Evolutionary conservation across 2,888 invertebrate genomes (phyloP).

Genomic region (Acrobasis consociella): DNA sequence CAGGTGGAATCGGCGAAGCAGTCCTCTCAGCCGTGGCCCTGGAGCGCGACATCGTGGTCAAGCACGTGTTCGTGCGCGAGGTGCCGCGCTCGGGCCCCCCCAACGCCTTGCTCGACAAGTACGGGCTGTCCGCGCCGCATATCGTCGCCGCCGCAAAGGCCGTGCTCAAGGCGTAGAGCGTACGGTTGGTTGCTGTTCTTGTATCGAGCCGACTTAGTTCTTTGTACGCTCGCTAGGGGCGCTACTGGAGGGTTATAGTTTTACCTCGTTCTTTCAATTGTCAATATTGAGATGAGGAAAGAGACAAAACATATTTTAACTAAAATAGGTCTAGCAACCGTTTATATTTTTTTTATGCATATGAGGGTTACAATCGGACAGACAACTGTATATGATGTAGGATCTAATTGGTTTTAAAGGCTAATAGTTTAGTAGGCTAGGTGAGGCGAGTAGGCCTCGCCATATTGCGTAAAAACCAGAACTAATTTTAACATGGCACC

Average conservation of each 20-base stretch:
- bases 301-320: too few relatives aligned
- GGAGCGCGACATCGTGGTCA: slow-evolving; percentile 87
- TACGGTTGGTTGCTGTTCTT: slow-evolving; percentile 24
- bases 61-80: slow-evolving; percentile 89
- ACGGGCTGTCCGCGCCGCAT: slow-evolving; percentile 92
- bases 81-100: slow-evolving; percentile 98
- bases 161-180: slow-evolving; percentile 74
- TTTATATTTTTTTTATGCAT: too few relatives aligned
- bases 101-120: slow-evolving; percentile 91
- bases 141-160: slow-evolving; percentile 88
- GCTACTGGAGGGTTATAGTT: not conserved
- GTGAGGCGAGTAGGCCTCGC: too few relatives aligned
- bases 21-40: slow-evolving; percentile 91
- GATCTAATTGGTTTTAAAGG: too few relatives aligned
- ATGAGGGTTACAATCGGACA: too few relatives aligned
- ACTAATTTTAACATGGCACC: too few relatives aligned
- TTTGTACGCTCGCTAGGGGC: not conserved
- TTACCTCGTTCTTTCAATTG: too few relatives aligned
- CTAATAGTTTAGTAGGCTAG: too few relatives aligned
- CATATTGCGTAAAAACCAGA: too few relatives aligned
- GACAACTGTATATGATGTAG: too few relatives aligned
- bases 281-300: too few relatives aligned
- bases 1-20: slow-evolving; percentile 98
- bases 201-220: not conserved
- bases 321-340: too few relatives aligned